These are phyloP conservation scores for Mactromeris polynyma DNA, from an alignment of 2,888 invertebrate species.

Conservation along the genomic window DNA sequence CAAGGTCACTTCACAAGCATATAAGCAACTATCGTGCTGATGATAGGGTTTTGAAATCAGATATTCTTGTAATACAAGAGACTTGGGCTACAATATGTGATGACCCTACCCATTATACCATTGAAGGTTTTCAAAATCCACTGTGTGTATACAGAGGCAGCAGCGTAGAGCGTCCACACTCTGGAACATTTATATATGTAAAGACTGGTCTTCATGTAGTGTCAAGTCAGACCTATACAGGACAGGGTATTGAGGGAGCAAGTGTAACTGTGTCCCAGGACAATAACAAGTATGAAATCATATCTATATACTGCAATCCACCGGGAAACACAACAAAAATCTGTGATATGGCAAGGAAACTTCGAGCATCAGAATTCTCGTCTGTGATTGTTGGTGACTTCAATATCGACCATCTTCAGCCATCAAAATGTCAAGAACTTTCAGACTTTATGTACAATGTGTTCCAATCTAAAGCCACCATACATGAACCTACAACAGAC, in stretches of 20 bases:
- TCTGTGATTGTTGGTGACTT: conserved; percentile 35
- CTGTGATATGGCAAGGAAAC: not conserved
- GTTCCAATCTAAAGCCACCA: too few species aligned
- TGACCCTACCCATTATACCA: not conserved
- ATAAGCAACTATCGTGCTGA: not conserved
- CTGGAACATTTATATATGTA: conserved; percentile 23
- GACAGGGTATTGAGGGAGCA: conserved; percentile 20
- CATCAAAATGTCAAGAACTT: too few species aligned
- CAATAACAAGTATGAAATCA: not conserved
- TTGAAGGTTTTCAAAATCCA: conserved; percentile 16
- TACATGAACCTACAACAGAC: too few species aligned
- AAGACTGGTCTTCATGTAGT: conserved; percentile 12
- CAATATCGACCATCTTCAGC: conserved; percentile 22
- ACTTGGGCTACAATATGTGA: not conserved
- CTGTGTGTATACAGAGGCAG: not conserved
- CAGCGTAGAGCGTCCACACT: not conserved
- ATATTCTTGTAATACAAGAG: conserved; percentile 26
- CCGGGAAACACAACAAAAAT: conserved; percentile 19
- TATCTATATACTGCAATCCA: conserved; percentile 28
- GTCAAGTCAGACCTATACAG: conserved; percentile 1
- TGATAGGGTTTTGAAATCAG: not conserved
- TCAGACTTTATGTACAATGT: too few species aligned
- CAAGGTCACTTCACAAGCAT: conserved; percentile 35
- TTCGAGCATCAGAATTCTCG: too few species aligned
- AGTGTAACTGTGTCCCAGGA: not conserved